phyloP scores from a whole-genome alignment of 2,888 invertebrate genomes.

The Endomychus coccineus region DNA sequence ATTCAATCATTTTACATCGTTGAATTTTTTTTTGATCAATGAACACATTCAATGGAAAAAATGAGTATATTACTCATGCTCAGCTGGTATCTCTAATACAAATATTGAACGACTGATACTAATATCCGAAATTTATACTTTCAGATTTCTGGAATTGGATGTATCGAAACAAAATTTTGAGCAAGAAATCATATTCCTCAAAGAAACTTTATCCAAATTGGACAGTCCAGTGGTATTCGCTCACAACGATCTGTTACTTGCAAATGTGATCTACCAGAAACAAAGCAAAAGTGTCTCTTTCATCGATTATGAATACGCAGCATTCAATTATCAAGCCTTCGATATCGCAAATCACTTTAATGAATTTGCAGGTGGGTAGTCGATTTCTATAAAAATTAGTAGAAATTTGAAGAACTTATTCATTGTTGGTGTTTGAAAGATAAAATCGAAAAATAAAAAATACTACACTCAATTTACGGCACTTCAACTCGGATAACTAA shows the following conservation, averaged over 20 bases:
- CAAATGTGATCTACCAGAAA: conserved; percentile 84
- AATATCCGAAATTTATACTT: no score
- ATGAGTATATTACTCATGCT: no score
- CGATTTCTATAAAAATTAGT: conserved; percentile 19
- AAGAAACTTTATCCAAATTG: conserved; percentile 54
- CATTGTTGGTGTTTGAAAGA: no score
- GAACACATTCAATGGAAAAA: no score
- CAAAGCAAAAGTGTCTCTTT: conserved; percentile 66
- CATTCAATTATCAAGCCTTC: conserved; percentile 87
- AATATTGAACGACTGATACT: no score
- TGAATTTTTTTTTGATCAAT: no score
- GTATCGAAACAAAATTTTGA: conserved; percentile 57
- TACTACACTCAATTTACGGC: no score
- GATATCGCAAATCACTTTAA: conserved; percentile 98
- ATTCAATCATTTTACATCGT: no score
- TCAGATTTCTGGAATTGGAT: conserved; percentile 62
- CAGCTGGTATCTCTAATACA: no score
- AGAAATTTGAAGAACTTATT: neutral
- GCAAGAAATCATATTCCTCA: conserved; percentile 59
- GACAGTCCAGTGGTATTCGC: conserved; percentile 82
- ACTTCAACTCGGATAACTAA: no score
- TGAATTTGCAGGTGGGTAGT: conserved; percentile 80
- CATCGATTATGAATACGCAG: conserved; percentile 97
- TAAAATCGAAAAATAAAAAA: no score
- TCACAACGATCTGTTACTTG: conserved; percentile 94